Evolutionary conservation across 2,888 invertebrate genomes (phyloP).

Genomic region (Agrochola litura): DNA sequence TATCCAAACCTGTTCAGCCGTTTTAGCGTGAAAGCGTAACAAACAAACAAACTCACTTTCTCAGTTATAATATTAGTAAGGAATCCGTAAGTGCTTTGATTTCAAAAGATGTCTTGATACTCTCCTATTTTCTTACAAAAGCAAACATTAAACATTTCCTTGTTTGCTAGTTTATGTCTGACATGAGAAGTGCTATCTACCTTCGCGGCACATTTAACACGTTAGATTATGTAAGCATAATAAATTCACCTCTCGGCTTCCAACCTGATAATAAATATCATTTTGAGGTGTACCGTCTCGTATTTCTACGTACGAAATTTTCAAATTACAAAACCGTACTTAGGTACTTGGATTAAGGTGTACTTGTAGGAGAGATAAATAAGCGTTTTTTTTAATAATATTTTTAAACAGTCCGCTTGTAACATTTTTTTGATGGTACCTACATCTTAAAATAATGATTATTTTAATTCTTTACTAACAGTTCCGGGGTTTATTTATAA

Average conservation of each 20-base stretch:
- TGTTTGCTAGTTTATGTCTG: slow-evolving; percentile 43
- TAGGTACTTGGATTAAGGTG: slow-evolving; percentile 4
- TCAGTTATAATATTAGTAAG: too few relatives aligned
- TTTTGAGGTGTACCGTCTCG: slow-evolving; percentile 45
- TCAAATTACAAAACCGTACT: slow-evolving; percentile 33
- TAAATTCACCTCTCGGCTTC: slow-evolving; percentile 51
- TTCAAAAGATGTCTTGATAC: too few relatives aligned
- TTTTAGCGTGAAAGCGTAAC: too few relatives aligned
- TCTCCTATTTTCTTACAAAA: not conserved
- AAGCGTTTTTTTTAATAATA: too few relatives aligned
- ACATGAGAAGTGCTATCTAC: slow-evolving; percentile 51
- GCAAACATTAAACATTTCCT: slow-evolving; percentile 14
- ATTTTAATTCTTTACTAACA: too few relatives aligned
- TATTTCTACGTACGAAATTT: slow-evolving; percentile 20
- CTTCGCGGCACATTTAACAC: slow-evolving; percentile 55
- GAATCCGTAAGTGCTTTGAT: too few relatives aligned
- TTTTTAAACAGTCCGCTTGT: too few relatives aligned
- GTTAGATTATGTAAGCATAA: slow-evolving; percentile 56
- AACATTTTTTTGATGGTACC: too few relatives aligned
- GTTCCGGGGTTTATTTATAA: too few relatives aligned
- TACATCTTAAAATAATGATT: too few relatives aligned
- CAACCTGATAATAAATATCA: slow-evolving; percentile 58
- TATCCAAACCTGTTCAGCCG: too few relatives aligned
- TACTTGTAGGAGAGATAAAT: not conserved
- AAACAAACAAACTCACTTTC: too few relatives aligned